Evolutionary conservation across 2,797 vertebrate species (phyloP).

Genomic region (Amazona ochrocephala): DNA sequence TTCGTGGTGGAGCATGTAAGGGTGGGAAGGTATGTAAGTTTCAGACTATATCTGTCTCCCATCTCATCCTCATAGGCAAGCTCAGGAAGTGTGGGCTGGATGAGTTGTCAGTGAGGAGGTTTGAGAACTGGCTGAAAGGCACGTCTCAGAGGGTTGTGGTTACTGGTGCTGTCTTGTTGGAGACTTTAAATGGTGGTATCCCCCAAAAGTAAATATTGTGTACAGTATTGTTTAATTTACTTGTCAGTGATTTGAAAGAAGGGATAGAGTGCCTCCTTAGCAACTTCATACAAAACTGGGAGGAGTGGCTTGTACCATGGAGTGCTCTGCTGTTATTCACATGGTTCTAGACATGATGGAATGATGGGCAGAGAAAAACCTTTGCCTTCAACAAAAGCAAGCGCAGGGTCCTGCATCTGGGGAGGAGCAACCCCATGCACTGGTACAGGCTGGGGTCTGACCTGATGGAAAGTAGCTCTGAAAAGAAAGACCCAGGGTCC

Average conservation of each 20-base stretch:
- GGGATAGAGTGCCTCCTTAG: background rate
- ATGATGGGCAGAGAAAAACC: background rate
- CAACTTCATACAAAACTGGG: background rate
- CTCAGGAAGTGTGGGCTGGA: background rate
- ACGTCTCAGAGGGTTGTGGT: background rate
- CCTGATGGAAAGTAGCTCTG: background rate
- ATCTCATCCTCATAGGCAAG: background rate
- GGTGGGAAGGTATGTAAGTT: background rate
- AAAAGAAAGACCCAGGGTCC: background rate
- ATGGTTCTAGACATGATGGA: background rate
- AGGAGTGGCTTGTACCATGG: background rate
- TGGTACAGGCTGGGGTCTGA: background rate
- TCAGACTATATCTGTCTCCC: background rate
- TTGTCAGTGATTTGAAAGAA: background rate
- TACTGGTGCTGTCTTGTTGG: background rate
- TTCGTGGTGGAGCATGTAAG: fast-evolving
- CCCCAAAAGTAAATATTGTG: background rate
- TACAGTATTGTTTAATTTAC: background rate
- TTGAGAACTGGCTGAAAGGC: background rate
- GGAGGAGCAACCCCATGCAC: background rate
- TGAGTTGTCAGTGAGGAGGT: background rate
- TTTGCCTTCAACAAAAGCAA: background rate
- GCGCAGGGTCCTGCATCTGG: background rate
- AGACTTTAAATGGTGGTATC: background rate
- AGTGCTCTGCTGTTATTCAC: background rate